Conservation (phyloP, 2,113 vertebrate species). For the Neotoma lepida region DNA sequence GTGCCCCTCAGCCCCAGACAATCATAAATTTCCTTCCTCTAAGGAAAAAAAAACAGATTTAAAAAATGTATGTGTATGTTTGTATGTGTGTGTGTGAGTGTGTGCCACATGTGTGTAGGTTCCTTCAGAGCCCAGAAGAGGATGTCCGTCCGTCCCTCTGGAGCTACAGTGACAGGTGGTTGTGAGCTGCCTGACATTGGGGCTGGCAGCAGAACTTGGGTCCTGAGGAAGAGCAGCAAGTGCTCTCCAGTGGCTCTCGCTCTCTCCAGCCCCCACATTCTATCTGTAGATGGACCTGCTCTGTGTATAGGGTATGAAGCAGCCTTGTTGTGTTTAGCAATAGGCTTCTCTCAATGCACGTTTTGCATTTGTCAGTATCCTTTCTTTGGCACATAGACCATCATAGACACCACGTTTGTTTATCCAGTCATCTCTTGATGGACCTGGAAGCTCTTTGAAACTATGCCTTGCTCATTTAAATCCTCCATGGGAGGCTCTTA, state of each 20-base stretch:
- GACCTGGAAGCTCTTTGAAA: neutral
- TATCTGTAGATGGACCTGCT: neutral
- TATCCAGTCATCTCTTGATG: neutral
- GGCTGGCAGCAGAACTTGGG: neutral
- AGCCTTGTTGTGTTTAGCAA: neutral
- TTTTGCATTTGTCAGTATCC: neutral
- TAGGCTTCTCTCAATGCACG: neutral
- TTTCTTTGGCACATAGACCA: neutral
- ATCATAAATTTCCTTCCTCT: neutral
- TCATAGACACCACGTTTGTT: neutral
- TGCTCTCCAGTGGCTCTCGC: too few relatives aligned
- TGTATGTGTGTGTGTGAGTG: neutral
- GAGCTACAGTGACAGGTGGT: neutral
- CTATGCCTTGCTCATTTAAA: neutral
- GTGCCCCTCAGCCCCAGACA: neutral
- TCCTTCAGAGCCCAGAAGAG: neutral
- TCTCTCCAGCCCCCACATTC: too few relatives aligned
- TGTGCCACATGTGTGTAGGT: neutral
- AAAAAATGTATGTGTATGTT: neutral
- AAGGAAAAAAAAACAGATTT: neutral
- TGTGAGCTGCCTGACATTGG: neutral
- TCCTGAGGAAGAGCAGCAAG: neutral
- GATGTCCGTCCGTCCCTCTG: too few relatives aligned
- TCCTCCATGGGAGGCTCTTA: neutral
- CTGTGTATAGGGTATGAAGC: neutral